These are phyloP conservation scores for Catalaphyllia jardinei DNA, from an alignment of 64 coral and sea anemone genomes.

Conservation along the genomic window DNA sequence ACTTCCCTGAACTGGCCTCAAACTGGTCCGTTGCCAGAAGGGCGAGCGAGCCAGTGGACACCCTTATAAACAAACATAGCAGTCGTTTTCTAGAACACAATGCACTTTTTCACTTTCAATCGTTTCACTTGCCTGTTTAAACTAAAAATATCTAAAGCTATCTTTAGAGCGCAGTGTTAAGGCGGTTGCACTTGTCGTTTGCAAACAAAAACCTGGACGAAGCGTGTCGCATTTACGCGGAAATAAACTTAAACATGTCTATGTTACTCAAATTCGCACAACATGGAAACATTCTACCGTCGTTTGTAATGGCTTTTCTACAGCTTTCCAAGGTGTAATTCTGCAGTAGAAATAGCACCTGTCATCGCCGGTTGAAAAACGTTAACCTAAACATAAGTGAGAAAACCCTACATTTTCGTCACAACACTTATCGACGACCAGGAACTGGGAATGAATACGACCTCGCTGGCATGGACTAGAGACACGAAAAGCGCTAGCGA, in stretches of 20 bases:
- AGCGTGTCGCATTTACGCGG: too few species aligned
- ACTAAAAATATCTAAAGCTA: too few species aligned
- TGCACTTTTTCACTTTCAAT: neutral
- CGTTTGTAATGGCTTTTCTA: neutral
- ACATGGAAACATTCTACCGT: neutral
- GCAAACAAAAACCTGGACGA: too few species aligned
- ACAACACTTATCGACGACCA: conserved; percentile 4
- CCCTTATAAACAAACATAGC: neutral
- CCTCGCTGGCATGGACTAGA: neutral
- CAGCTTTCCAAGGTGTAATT: neutral
- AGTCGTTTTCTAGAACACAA: neutral
- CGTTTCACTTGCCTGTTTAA: too few species aligned
- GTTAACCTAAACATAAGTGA: neutral
- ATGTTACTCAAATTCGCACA: neutral
- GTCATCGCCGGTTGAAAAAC: conserved; percentile 18
- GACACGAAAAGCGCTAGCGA: neutral
- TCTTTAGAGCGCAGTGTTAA: too few species aligned
- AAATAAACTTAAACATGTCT: neutral
- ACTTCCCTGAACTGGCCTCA: conserved; percentile 41
- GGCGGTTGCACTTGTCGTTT: too few species aligned
- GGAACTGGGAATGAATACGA: neutral
- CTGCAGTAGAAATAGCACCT: neutral
- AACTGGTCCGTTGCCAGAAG: conserved; percentile 32
- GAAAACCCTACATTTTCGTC: neutral
- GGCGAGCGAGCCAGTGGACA: neutral